phyloP scores from a whole-genome alignment of 2,797 vertebrate genomes.

The Eulemur mongoz region DNA sequence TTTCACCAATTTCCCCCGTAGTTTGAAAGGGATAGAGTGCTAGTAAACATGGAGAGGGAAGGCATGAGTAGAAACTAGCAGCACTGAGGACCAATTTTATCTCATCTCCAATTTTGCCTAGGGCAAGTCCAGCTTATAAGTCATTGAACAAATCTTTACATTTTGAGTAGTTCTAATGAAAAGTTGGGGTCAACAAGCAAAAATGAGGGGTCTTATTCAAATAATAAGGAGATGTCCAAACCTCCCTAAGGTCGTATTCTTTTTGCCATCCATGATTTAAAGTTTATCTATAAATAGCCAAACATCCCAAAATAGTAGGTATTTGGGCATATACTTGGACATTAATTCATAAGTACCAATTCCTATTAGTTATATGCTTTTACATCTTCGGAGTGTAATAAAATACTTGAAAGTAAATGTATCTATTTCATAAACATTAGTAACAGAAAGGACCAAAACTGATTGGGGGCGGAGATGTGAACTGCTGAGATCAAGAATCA shows the following conservation, averaged over 20 bases:
- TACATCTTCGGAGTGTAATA: background rate
- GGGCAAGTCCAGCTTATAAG: background rate
- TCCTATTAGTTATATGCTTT: background rate
- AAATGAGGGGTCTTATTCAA: background rate
- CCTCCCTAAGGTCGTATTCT: background rate
- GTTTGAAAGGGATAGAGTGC: background rate
- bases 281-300: background rate
- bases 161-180: background rate
- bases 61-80: background rate
- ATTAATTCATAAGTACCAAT: background rate
- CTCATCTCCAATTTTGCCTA: background rate
- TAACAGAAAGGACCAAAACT: background rate
- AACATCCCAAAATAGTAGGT: background rate
- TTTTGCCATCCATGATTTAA: constrained; percentile 28
- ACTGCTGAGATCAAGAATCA: background rate
- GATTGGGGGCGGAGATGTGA: background rate
- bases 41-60: background rate
- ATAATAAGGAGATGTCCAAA: background rate
- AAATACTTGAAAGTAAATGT: constrained; percentile 14
- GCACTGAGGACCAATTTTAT: background rate
- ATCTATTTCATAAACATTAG: background rate
- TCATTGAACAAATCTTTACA: background rate
- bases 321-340: background rate
- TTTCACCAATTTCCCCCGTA: background rate
- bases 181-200: background rate